A percentile compares a stretch with the other conserved stretches of the same genome.
Conservation (phyloP, 1,140 invertebrate species). For the Conus betulinus region DNA sequence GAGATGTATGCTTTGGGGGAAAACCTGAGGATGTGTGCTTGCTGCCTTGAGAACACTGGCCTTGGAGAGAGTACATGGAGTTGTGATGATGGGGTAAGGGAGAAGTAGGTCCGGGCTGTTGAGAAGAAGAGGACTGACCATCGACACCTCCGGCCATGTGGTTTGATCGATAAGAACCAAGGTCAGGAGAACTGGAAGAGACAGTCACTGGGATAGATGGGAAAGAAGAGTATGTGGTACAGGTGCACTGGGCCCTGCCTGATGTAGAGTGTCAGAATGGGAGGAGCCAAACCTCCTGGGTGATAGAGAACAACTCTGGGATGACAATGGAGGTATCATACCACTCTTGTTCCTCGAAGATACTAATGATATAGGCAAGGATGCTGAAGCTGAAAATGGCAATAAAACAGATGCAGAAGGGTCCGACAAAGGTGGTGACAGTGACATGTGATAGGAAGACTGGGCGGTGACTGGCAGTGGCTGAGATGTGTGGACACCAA, state of each 20-base stretch:
- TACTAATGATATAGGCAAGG: not conserved
- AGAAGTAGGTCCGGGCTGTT: not conserved
- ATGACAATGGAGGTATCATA: not conserved
- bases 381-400: constrained; percentile 4
- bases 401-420: not conserved
- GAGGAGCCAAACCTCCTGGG: not conserved
- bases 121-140: not conserved
- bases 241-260: not conserved
- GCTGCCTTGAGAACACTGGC: not conserved
- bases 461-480: not conserved
- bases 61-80: not conserved
- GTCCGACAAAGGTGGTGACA: not conserved
- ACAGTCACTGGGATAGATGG: not conserved
- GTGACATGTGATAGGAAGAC: not conserved
- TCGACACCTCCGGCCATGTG: too few relatives aligned
- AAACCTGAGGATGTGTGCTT: not conserved
- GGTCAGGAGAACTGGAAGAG: not conserved
- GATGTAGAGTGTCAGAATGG: not conserved
- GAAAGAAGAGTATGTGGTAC: not conserved
- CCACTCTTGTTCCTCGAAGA: not conserved
- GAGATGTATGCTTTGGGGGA: not conserved
- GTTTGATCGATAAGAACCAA: not conserved
- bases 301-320: not conserved
- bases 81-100: not conserved
- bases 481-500: not conserved